phyloP scores from a whole-genome alignment of 2,888 invertebrate species.

The Agrypnus murinus region DNA sequence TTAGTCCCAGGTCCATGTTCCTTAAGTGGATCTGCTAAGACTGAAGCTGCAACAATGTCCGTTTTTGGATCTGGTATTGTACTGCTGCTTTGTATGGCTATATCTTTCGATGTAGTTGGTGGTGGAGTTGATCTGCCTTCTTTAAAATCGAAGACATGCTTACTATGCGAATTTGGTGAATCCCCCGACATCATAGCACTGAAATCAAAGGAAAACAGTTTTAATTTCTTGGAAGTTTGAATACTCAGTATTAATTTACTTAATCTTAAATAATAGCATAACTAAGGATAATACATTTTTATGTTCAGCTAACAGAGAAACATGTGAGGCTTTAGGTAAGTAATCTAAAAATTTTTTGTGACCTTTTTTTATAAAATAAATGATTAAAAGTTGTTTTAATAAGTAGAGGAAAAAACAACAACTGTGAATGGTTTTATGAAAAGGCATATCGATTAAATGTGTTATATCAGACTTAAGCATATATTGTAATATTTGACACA shows the following conservation, averaged over 20 bases:
- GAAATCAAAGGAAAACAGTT: conserved; percentile 53
- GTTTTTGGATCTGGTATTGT: conserved; percentile 33
- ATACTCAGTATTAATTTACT: background rate
- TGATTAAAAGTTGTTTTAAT: too few species aligned
- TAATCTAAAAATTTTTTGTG: too few species aligned
- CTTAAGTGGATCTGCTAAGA: conserved; percentile 49
- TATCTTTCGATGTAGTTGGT: conserved; percentile 59
- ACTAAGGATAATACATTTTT: background rate
- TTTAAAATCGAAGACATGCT: conserved; percentile 56
- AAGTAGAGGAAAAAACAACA: too few species aligned
- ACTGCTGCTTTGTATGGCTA: conserved; percentile 40
- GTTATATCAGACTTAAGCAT: too few species aligned
- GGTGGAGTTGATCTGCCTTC: conserved; percentile 58
- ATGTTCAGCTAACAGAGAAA: too few species aligned
- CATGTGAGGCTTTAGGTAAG: too few species aligned
- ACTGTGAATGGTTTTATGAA: too few species aligned
- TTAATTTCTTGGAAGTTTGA: background rate
- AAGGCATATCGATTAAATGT: too few species aligned
- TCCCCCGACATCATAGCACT: conserved; percentile 65
- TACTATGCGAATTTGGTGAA: conserved; percentile 58
- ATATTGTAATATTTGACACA: too few species aligned
- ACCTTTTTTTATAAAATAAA: too few species aligned
- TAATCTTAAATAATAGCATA: too few species aligned
- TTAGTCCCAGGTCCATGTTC: conserved; percentile 47
- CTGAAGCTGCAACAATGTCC: conserved; percentile 45